Conservation (phyloP, 2,797 vertebrate species). For the Salarias fasciatus region DNA sequence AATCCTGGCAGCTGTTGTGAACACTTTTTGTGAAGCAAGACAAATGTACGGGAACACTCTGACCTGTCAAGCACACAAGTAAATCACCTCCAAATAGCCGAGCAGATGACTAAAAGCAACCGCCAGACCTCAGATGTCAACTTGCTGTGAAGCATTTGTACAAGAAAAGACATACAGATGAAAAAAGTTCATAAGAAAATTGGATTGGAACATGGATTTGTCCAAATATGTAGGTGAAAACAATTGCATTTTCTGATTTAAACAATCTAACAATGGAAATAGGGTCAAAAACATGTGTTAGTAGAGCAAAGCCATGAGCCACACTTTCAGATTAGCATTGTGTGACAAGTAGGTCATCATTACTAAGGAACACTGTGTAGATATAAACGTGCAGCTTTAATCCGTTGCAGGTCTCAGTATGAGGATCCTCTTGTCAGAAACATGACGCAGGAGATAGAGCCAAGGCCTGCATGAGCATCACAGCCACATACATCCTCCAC, state of each 20-base stretch:
- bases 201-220: background rate
- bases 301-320: background rate
- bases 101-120: constrained; percentile 11
- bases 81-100: constrained; percentile 22
- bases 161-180: background rate
- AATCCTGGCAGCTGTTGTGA: constrained; percentile 1
- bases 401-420: constrained; percentile 32
- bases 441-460: constrained; percentile 67
- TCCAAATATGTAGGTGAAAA: no score
- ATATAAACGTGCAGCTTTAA: constrained; percentile 36
- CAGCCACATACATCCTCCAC: constrained; percentile 21
- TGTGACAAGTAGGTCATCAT: constrained; percentile 27
- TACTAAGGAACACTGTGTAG: constrained; percentile 24
- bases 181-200: no score
- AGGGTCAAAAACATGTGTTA: no score
- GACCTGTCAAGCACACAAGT: constrained; percentile 59
- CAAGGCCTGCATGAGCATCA: constrained; percentile 71
- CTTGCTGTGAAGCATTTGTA: background rate
- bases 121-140: constrained; percentile 13
- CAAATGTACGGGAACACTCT: constrained; percentile 55
- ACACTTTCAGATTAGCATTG: constrained; percentile 23
- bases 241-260: no score
- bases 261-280: no score
- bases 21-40: constrained; percentile 30
- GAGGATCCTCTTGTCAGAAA: constrained; percentile 37